These are phyloP conservation scores for Pollenia angustigena DNA, from an alignment of 2,888 invertebrate species.

Conservation along the genomic window DNA sequence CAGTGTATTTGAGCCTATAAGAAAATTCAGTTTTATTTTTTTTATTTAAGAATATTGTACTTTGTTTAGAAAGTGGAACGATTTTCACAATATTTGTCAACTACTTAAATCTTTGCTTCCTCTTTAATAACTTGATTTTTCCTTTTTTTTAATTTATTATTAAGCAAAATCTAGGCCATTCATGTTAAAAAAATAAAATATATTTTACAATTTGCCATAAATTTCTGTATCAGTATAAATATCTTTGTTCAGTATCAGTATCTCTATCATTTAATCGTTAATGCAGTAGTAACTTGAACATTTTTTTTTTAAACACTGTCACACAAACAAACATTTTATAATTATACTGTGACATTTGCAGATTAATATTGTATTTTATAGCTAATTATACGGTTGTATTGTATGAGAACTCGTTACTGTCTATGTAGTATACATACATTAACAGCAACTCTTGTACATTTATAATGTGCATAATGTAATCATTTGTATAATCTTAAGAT, in stretches of 20 bases:
- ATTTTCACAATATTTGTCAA: too few species aligned
- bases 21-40: too few species aligned
- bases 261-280: conserved; percentile 19
- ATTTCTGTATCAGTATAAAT: neutral
- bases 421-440: neutral
- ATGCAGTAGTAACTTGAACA: conserved; percentile 5
- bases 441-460: conserved; percentile 19
- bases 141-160: too few species aligned
- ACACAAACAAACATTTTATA: neutral
- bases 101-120: too few species aligned
- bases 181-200: neutral
- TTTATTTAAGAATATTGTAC: too few species aligned
- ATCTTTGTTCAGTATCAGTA: neutral
- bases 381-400: conserved; percentile 56
- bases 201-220: conserved; percentile 4
- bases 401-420: neutral
- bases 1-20: too few species aligned
- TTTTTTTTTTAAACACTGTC: neutral
- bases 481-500: conserved; percentile 71
- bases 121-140: too few species aligned
- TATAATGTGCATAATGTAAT: conserved; percentile 58
- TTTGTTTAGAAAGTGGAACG: too few species aligned
- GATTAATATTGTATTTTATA: conserved; percentile 50
- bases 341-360: conserved; percentile 53
- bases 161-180: neutral